phyloP scores from a whole-genome alignment of 2,888 invertebrate genomes.

The Antheraea yamamai region DNA sequence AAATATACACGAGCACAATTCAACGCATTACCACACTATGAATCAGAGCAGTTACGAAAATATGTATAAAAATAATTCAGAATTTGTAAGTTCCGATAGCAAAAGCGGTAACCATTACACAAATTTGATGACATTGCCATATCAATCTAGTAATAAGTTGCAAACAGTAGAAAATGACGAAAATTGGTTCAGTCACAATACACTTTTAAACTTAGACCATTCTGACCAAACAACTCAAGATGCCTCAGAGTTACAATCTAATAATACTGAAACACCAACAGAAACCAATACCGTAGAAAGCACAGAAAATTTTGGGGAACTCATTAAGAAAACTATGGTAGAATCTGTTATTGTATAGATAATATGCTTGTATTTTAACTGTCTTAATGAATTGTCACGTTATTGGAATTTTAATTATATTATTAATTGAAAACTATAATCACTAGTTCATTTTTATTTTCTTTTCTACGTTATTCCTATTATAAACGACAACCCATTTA shows the following conservation, averaged over 20 bases:
- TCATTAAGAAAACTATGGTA: slow-evolving; percentile 95
- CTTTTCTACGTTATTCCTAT: slow-evolving; percentile 7
- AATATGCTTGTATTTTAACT: slow-evolving; percentile 68
- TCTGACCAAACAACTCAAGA: slow-evolving; percentile 67
- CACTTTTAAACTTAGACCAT: slow-evolving; percentile 65
- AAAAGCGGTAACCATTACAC: slow-evolving; percentile 83
- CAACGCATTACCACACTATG: slow-evolving; percentile 62
- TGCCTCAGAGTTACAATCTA: slow-evolving; percentile 49
- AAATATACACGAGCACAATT: slow-evolving; percentile 56
- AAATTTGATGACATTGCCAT: slow-evolving; percentile 84
- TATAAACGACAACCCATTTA: not conserved
- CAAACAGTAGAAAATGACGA: slow-evolving; percentile 82
- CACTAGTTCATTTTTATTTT: slow-evolving; percentile 16
- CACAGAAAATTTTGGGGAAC: slow-evolving; percentile 92
- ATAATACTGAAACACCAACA: slow-evolving; percentile 41
- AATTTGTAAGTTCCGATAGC: slow-evolving; percentile 72
- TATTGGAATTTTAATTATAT: slow-evolving; percentile 74
- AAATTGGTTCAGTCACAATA: slow-evolving; percentile 77
- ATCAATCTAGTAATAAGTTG: slow-evolving; percentile 85
- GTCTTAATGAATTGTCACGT: slow-evolving; percentile 67
- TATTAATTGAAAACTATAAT: slow-evolving; percentile 56
- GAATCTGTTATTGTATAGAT: slow-evolving; percentile 92
- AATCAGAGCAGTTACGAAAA: slow-evolving; percentile 63
- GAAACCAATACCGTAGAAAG: slow-evolving; percentile 55
- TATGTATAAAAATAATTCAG: slow-evolving; percentile 66